Conservation (phyloP, 2,888 invertebrate genomes). For the Trichogramma evanescens region DNA sequence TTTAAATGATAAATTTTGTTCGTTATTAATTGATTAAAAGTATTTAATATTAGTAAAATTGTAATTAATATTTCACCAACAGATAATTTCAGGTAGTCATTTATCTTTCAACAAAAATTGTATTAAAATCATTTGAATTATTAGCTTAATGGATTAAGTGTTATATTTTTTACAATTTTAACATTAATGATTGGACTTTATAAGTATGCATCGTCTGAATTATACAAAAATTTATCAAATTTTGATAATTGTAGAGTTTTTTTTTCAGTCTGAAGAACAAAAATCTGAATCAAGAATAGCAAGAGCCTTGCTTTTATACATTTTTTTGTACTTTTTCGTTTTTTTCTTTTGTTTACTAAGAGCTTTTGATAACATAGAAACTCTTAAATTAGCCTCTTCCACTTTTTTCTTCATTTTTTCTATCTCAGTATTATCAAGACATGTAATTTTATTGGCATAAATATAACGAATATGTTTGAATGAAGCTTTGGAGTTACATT, state of each 20-base stretch:
- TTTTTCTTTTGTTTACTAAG: slow-evolving; percentile 5
- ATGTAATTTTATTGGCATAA: slow-evolving; percentile 69
- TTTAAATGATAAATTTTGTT: no score
- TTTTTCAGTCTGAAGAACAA: slow-evolving; percentile 4
- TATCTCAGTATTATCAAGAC: slow-evolving; percentile 71
- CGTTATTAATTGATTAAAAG: no score
- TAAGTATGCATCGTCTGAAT: no score
- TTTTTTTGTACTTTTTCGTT: slow-evolving; percentile 14
- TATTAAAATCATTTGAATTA: background rate
- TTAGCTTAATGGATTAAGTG: background rate
- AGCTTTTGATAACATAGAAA: background rate
- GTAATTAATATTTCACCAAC: no score
- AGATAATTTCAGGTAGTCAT: no score
- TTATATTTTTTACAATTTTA: no score
- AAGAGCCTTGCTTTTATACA: slow-evolving; percentile 8
- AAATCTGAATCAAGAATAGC: slow-evolving; percentile 8
- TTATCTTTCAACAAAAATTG: slow-evolving; percentile 2
- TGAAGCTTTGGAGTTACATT: slow-evolving; percentile 72
- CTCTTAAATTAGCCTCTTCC: slow-evolving; percentile 24
- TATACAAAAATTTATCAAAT: background rate
- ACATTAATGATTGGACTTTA: no score
- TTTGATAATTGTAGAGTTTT: background rate
- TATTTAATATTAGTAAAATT: no score
- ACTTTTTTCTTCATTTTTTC: slow-evolving; percentile 51
- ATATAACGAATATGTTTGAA: slow-evolving; percentile 67